Evolutionary conservation across 2,113 vertebrate genomes (phyloP), one percentile per base, ranked within the genome.

Genomic region (Zosterops pallidus): DNA sequence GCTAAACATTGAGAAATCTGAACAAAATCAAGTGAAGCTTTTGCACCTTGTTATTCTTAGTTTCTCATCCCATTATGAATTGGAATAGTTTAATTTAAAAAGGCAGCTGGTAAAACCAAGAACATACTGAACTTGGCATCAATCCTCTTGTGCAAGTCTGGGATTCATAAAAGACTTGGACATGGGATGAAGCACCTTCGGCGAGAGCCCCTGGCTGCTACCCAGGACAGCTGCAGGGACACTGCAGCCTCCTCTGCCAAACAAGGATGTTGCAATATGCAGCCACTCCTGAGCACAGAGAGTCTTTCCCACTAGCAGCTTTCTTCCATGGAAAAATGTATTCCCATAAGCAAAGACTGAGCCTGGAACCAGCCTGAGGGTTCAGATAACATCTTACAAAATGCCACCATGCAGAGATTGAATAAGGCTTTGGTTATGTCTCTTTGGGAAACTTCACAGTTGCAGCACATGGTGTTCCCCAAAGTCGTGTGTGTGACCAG

Each of bases 151-250:
- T 39, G 42, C 41, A 72, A 69, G 84, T 70, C 86, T 95, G 84
- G 71, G 89, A 74, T 47, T 87, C 72, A 9, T 94, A 90, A 95
- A 94, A 86, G 72, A 23, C 65, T 92, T 90, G 92, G 93, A 92
- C 12, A 12, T 0, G 6, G 59, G 78, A 77, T 74, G 92, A 86
- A 89, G 86, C 84, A 90, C 86, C 92, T 94, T 92, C 22, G 9
- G 44, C 3, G 1, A 87, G 67, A 69, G 76, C 21, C 59, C 39
- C 91, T 97, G 95, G 91, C 90, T 1, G 1, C 37, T 39, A 12
- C 76, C 69, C 78, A 89, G 92, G 90, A 93, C 91, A 91, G 85
- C 91, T 95, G 86, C 64, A 50, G 89, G 64, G 78, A 82, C 0
- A 0, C 63, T 5, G 5, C 49, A 68, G 70, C 41, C 57, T 50